Conservation (phyloP, 2,888 invertebrate species). For the Achlya flavicornis region DNA sequence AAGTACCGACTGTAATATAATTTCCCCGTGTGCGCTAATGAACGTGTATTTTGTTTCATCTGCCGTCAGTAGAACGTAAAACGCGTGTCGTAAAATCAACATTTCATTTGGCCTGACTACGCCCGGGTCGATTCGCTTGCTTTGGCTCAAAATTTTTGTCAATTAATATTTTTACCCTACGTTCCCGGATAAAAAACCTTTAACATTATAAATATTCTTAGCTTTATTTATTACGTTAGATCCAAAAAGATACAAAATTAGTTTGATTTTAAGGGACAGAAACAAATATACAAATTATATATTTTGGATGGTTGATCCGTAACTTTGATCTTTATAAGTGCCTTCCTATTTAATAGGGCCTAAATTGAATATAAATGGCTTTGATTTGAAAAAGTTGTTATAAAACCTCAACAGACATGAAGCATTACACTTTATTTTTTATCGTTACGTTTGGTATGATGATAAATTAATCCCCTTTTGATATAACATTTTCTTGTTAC, state of each 20-base stretch:
- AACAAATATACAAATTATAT: too few species aligned
- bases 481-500: not conserved
- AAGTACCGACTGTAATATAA: conserved; percentile 74
- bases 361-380: too few species aligned
- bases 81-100: conserved; percentile 71
- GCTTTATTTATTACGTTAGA: not conserved
- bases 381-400: too few species aligned
- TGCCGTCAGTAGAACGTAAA: conserved; percentile 65
- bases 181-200: conserved; percentile 40
- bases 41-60: conserved; percentile 81
- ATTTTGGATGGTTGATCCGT: too few species aligned
- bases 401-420: too few species aligned
- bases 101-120: conserved; percentile 64
- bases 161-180: conserved; percentile 64
- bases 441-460: too few species aligned
- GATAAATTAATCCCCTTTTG: too few species aligned
- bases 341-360: too few species aligned
- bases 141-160: conserved; percentile 67
- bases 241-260: not conserved
- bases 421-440: too few species aligned
- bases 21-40: conserved; percentile 75
- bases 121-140: conserved; percentile 43
- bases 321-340: too few species aligned
- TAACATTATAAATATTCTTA: not conserved
- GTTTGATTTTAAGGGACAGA: too few species aligned